phyloP scores from a whole-genome alignment of 2,888 invertebrate genomes.

The Belgica antarctica region DNA sequence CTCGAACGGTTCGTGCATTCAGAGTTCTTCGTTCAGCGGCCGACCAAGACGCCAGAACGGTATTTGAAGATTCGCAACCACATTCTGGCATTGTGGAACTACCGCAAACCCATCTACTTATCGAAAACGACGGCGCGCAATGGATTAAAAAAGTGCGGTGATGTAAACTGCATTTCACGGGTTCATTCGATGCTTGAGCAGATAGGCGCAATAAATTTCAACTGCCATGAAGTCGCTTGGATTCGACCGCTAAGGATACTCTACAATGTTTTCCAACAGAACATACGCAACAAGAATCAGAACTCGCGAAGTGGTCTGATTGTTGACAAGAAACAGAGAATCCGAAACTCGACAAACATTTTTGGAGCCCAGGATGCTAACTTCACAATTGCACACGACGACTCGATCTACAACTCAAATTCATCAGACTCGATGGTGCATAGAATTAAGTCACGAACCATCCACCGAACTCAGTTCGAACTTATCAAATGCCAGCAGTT shows the following conservation, averaged over 20 bases:
- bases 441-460: slow-evolving; percentile 42
- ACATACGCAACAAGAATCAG: slow-evolving; percentile 28
- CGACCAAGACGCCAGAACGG: slow-evolving; percentile 59
- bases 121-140: slow-evolving; percentile 60
- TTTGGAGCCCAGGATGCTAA: slow-evolving; percentile 44
- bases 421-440: slow-evolving; percentile 39
- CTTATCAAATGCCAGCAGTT: slow-evolving; percentile 47
- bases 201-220: slow-evolving; percentile 64
- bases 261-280: slow-evolving; percentile 44
- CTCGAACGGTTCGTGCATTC: slow-evolving; percentile 59
- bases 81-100: slow-evolving; percentile 59
- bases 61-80: slow-evolving; percentile 62
- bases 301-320: neutral
- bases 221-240: slow-evolving; percentile 56
- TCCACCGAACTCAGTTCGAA: slow-evolving; percentile 45
- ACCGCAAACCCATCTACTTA: slow-evolving; percentile 58
- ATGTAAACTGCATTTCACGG: slow-evolving; percentile 62
- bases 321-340: neutral
- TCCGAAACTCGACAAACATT: neutral
- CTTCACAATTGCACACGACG: slow-evolving; percentile 46
- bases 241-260: slow-evolving; percentile 46
- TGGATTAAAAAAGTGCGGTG: slow-evolving; percentile 62
- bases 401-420: slow-evolving; percentile 22
- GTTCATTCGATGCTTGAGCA: slow-evolving; percentile 63
- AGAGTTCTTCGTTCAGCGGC: slow-evolving; percentile 60